Conservation (phyloP, 2,113 vertebrate genomes). For the Seriola aureovittata region DNA sequence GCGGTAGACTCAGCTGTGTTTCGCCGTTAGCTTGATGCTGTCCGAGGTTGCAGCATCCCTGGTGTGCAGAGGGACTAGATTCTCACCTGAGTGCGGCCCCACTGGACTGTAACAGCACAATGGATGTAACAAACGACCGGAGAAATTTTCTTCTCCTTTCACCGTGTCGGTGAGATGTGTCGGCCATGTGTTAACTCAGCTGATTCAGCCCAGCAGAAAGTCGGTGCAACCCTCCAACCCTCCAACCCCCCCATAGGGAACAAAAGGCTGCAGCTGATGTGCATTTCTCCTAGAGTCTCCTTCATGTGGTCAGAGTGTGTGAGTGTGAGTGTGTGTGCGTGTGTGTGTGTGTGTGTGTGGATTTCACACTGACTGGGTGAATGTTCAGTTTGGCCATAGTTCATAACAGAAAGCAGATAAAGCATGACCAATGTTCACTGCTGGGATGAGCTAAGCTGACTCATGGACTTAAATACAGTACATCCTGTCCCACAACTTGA, state of each 20-base stretch:
- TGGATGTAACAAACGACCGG: neutral
- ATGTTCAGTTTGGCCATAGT: constrained; percentile 45
- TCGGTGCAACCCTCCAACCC: neutral
- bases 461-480: constrained; percentile 1
- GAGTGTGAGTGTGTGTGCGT: neutral
- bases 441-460: neutral
- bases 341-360: neutral
- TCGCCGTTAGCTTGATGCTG: constrained; percentile 52
- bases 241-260: neutral
- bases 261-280: constrained; percentile 58
- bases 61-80: neutral
- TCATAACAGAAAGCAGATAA: constrained; percentile 38
- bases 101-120: neutral
- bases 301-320: neutral
- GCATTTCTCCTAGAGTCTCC: constrained; percentile 2
- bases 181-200: constrained; percentile 1
- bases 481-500: neutral
- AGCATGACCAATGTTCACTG: constrained; percentile 39
- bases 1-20: constrained; percentile 32
- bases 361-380: constrained; percentile 17
- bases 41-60: constrained; percentile 55
- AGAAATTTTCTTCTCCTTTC: neutral
- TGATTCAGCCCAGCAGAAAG: neutral
- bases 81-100: neutral
- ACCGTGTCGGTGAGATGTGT: neutral